These are phyloP conservation scores for Sardina pilchardus DNA, from an alignment of 2,113 vertebrate species.

Conservation along the genomic window DNA sequence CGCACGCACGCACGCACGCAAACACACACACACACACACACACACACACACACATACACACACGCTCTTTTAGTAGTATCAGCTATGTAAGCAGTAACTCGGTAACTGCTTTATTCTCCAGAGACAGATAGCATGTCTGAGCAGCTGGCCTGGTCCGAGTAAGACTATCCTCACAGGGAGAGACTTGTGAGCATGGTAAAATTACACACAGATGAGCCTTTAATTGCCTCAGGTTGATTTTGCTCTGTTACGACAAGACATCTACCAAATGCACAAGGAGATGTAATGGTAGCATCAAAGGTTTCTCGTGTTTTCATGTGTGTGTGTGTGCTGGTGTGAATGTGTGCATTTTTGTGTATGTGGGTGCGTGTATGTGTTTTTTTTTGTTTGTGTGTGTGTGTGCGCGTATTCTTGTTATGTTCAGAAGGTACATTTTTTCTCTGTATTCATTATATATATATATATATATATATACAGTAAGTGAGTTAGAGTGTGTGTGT, in stretches of 20 bases:
- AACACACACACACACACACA: background rate
- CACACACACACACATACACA: background rate
- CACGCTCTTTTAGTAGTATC: background rate
- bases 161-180: background rate
- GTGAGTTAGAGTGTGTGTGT: too few relatives aligned
- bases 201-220: background rate
- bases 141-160: background rate
- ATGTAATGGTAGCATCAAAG: background rate
- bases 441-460: too few relatives aligned
- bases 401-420: too few relatives aligned
- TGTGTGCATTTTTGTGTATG: too few relatives aligned
- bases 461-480: too few relatives aligned
- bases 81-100: conserved; percentile 7
- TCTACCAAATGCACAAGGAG: background rate
- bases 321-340: background rate
- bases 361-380: background rate
- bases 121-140: background rate
- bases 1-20: conserved; percentile 21
- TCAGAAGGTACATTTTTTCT: too few relatives aligned
- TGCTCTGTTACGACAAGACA: too few relatives aligned
- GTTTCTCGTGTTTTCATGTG: background rate
- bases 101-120: background rate
- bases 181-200: conserved; percentile 8
- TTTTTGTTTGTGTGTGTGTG: conserved; percentile 51
- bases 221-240: background rate